phyloP scores from a whole-genome alignment of 2,888 invertebrate species.

The Cartodere bifasciata region DNA sequence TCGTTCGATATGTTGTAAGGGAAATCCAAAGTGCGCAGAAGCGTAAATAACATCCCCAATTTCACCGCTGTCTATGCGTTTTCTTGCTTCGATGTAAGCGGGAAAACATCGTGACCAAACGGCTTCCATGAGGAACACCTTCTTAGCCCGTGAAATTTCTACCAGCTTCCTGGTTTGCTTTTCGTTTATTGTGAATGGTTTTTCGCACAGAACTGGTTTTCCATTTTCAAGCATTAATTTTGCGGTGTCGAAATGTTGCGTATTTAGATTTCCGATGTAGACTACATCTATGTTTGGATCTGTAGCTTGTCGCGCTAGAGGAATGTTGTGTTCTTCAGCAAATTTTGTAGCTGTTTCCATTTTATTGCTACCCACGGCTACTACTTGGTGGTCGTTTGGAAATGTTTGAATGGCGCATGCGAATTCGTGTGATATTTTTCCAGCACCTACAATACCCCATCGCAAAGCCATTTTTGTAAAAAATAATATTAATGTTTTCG shows the following conservation, averaged over 20 bases:
- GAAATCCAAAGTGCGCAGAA: constrained; percentile 55
- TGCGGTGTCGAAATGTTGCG: constrained; percentile 56
- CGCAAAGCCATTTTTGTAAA: constrained; percentile 55
- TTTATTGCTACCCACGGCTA: constrained; percentile 69
- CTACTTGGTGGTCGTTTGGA: constrained; percentile 55
- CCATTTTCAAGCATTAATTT: constrained; percentile 66
- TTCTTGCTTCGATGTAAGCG: constrained; percentile 52
- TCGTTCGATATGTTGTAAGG: constrained; percentile 43
- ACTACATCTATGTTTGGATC: constrained; percentile 70
- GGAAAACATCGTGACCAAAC: constrained; percentile 85
- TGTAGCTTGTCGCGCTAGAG: constrained; percentile 58
- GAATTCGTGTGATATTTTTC: constrained; percentile 81
- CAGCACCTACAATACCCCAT: constrained; percentile 82
- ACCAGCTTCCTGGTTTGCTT: constrained; percentile 61
- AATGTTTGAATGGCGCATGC: constrained; percentile 52
- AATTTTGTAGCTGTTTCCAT: constrained; percentile 62
- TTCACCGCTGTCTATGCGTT: constrained; percentile 49
- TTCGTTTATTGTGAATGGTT: constrained; percentile 71
- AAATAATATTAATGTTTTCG: no score
- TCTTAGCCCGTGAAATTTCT: constrained; percentile 52
- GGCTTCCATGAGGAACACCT: constrained; percentile 76
- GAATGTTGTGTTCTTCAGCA: constrained; percentile 59
- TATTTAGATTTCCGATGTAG: constrained; percentile 69
- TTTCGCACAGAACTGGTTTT: constrained; percentile 84
- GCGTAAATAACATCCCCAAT: constrained; percentile 63